Percentiles rank a stretch among this genome's conserved stretches.
These are phyloP conservation scores for Anguilla anguilla DNA, from an alignment of 2,797 vertebrate genomes.

Conservation along the genomic window DNA sequence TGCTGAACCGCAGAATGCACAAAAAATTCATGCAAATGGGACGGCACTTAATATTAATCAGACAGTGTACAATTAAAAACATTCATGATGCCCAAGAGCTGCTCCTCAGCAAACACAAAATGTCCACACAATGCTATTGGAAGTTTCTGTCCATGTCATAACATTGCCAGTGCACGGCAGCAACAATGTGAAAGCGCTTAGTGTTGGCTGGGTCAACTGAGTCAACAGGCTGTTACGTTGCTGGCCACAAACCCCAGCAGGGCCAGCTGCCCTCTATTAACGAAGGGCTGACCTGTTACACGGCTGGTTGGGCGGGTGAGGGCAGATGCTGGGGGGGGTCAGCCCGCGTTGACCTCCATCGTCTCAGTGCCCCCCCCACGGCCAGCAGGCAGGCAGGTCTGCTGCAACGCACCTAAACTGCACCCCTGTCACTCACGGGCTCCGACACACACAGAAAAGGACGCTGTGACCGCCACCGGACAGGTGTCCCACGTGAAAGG, in stretches of 20 bases:
- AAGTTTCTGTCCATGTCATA: no score
- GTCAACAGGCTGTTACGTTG: no score
- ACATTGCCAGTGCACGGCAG: no score
- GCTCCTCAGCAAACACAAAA: no score
- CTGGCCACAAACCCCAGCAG: no score
- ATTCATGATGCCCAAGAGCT: neutral
- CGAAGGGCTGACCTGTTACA: conserved; percentile 48
- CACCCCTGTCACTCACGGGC: neutral
- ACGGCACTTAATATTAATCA: no score
- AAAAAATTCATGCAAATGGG: neutral
- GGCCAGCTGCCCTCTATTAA: no score
- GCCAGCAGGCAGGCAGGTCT: conserved; percentile 42
- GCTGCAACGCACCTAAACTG: conserved; percentile 30
- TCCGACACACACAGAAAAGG: conserved; percentile 34
- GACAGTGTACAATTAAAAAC: neutral
- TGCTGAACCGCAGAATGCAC: neutral
- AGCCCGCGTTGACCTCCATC: conserved; percentile 28
- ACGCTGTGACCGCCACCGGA: conserved; percentile 26
- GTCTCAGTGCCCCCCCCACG: conserved; percentile 41
- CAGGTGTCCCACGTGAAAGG: conserved; percentile 62
- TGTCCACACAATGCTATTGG: no score
- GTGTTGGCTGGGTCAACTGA: no score
- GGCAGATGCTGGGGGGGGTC: conserved; percentile 51
- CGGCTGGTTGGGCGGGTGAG: conserved; percentile 45
- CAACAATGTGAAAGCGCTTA: no score